Evolutionary conservation across 23 tunicate species (phyloP), one percentile per base, ranked within the genome.

Genomic region (Oikopleura albicans): DNA sequence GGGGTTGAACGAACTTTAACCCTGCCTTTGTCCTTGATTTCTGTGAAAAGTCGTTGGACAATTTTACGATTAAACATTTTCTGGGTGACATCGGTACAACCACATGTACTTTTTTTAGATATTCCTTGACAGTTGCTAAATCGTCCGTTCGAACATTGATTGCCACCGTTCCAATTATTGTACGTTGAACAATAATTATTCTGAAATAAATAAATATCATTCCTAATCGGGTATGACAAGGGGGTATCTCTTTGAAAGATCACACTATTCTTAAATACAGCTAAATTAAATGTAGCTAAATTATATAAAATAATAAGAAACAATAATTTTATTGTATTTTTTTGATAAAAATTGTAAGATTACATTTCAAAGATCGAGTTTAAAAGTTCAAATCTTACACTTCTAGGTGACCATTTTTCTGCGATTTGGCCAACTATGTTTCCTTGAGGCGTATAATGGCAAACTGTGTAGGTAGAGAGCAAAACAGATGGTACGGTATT

Each of bases 381-480:
- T n/a, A n/a, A n/a, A n/a, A n/a, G n/a, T n/a, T n/a, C n/a, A n/a
- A n/a, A n/a, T n/a, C n/a, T n/a, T n/a, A n/a, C n/a, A 22, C 63
- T 49, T 49, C 63, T 49, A 8, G 79, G 79, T 2, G 4, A 2
- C 33, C 37, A 71, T 71, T 71, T 71, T 27, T 27, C 79, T 16
- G 27, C 2, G 79, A 71, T 12, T 71, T 29, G 27, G 31, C 79
- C 79, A 4, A 71, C 2, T 33, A 89, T 66, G 63, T 71, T 71
- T 29, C 79, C 79, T 31, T 71, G 79, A 71, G 79, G 79, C 33
- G 79, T 71, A 29, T 71, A 71, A 71, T 71, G 79, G 35, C 79
- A 71, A 2, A 71, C 79, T 31, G 79, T 71, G 31, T 71, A 71
- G 2, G 79, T 71, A 16, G 79, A 71, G 37, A 71, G 4, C 28